A percentile compares a stretch with the other conserved stretches of the same genome.
These are phyloP conservation scores for Spermophilus dauricus DNA, from an alignment of 2,113 vertebrate species.

Conservation along the genomic window DNA sequence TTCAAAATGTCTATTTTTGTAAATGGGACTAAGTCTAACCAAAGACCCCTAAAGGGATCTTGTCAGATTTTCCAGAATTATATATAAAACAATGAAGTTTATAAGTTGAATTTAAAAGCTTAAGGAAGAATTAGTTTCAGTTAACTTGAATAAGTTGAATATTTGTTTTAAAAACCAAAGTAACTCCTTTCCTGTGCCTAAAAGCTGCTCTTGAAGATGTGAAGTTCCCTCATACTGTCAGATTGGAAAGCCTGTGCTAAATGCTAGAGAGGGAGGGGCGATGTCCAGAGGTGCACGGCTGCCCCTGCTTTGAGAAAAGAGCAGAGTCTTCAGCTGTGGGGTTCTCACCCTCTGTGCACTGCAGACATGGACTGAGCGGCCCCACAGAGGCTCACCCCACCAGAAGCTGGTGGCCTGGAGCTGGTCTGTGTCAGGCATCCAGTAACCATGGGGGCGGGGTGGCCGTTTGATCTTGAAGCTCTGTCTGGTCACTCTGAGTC, in stretches of 20 bases:
- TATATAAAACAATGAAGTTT: constrained; percentile 7
- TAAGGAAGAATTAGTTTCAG: constrained; percentile 47
- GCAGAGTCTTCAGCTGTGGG: not conserved
- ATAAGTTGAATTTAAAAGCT: constrained; percentile 20
- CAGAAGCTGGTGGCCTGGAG: not conserved
- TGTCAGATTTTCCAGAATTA: not conserved
- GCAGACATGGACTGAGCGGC: no score
- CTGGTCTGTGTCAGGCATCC: fast-evolving
- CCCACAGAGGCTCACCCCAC: not conserved
- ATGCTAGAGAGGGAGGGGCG: no score
- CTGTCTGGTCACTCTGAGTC: not conserved
- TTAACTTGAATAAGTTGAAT: constrained; percentile 30
- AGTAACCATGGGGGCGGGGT: not conserved
- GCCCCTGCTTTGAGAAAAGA: not conserved
- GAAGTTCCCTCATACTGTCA: not conserved
- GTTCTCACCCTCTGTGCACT: not conserved
- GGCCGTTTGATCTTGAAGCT: not conserved
- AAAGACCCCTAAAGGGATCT: not conserved
- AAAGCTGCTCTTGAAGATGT: not conserved
- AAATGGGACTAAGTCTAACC: not conserved
- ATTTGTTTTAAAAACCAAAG: constrained; percentile 29
- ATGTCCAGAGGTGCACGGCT: not conserved
- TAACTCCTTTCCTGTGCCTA: constrained; percentile 26
- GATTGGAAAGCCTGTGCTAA: not conserved
- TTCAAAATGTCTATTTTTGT: constrained; percentile 48